Conservation (phyloP, 2,113 vertebrate genomes). For the Perca flavescens region DNA sequence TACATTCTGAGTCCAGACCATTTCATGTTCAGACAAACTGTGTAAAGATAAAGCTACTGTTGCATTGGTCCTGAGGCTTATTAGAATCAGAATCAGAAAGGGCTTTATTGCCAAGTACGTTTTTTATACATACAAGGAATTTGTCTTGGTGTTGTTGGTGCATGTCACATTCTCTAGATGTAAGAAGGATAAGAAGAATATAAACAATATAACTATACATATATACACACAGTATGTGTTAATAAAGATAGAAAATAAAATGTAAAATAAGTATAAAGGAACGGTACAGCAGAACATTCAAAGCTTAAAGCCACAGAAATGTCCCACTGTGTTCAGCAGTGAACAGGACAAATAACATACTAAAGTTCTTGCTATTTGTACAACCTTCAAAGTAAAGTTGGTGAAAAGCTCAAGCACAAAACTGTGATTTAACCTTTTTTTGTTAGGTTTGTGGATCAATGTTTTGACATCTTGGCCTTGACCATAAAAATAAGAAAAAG, state of each 20-base stretch:
- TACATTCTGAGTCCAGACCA: constrained; percentile 4
- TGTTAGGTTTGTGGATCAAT: neutral
- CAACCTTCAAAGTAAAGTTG: neutral
- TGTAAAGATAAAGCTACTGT: neutral
- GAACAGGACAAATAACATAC: neutral
- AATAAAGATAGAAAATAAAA: no score
- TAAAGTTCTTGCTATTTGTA: neutral
- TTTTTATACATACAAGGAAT: no score
- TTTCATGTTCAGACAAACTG: constrained; percentile 5
- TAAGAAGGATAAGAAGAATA: no score
- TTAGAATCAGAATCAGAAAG: neutral
- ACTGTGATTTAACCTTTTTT: neutral
- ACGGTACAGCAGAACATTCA: neutral
- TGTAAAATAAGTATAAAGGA: no score
- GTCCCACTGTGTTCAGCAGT: neutral
- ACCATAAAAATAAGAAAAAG: neutral
- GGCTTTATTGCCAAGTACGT: no score
- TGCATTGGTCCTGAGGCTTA: neutral
- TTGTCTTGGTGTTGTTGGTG: no score
- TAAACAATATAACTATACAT: no score
- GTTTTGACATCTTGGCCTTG: neutral
- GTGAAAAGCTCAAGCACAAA: neutral
- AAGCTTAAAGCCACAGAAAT: neutral
- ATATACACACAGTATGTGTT: no score
- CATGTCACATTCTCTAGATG: no score